Base-by-base conservation (phyloP, 2,797 vertebrate species). In the Trachops cirrhosus region DNA sequence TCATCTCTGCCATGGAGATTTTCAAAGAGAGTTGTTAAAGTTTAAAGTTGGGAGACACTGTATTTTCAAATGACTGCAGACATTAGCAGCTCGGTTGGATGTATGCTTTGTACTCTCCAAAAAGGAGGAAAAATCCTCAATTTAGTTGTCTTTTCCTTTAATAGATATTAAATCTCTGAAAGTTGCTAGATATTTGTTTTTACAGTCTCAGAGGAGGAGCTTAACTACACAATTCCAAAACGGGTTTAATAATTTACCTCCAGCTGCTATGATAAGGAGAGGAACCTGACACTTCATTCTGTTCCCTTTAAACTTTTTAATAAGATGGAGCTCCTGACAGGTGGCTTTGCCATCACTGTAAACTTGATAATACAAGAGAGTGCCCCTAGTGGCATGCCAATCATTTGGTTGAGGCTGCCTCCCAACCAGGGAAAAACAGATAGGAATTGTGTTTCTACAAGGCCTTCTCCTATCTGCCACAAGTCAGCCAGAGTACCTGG, bases 241-340 rank as follows among this genome's bases (percentile, higher is more conserved):
- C 29, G 3, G n/a, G 48, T 74, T 92, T 82, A 93, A 46, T 78
- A 71, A 73, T 29, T 68, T 67, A 46, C 41, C 48, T 92, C 67
- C 26, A 52, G 34, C 11, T 79, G 32, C 80, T 62, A 6, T 41
- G 64, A 74, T 73, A 89, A 86, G 29, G 48, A 71, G 34, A 26
- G 29, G 34, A 91, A 62, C 21, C 48, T 86, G 78, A 68, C 9
- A 71, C 22, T 9, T 73, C 79, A 44, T 62, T 91, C 57, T 95
- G 95, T 94, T 86, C 16, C 77, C 24, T 79, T 89, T 77, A 84
- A 83, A 80, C 10, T 32, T 71, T 96, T 84, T 84, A 87, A 44
- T 37, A 93, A 91, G 44, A 32, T 32, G 9, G 44, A 59, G 18
- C 44, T 41, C 15, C 48, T 44, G 59, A 62, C 88, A 83, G 68